phyloP scores from a whole-genome alignment of 92 coral and sea anemone genomes.

The Nematostella vectensis region DNA sequence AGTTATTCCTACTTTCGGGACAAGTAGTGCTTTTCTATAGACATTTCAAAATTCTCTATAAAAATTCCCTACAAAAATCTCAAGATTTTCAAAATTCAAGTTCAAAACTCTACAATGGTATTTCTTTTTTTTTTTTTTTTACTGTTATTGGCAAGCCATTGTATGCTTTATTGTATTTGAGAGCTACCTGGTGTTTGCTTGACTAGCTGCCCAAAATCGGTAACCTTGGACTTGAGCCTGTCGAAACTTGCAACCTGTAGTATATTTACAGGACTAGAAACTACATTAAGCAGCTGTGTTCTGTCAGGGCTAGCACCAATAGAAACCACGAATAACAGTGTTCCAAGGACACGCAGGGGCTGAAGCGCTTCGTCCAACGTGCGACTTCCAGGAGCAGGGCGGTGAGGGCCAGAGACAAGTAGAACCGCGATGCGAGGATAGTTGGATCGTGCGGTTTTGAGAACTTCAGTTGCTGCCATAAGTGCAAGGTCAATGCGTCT shows the following conservation, averaged over 20 bases:
- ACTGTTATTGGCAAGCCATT: too few species aligned
- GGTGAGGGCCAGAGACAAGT: conserved; percentile 54
- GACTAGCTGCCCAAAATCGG: conserved; percentile 5
- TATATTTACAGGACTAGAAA: conserved; percentile 40
- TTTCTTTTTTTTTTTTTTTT: too few species aligned
- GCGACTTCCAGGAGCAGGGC: conserved; percentile 15
- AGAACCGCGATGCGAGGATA: conserved; percentile 59
- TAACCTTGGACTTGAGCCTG: conserved; percentile 18
- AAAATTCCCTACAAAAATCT: too few species aligned
- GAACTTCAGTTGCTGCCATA: conserved; percentile 33
- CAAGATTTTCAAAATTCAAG: too few species aligned
- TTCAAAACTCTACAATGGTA: too few species aligned
- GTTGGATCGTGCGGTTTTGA: conserved; percentile 31
- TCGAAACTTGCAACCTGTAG: conserved; percentile 34
- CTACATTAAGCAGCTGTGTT: conserved; percentile 39
- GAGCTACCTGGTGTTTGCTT: too few species aligned
- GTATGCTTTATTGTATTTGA: too few species aligned
- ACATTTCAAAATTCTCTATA: too few species aligned
- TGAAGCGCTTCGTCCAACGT: conserved; percentile 39
- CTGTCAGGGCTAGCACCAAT: conserved; percentile 44
- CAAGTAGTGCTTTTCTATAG: too few species aligned
- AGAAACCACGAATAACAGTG: conserved; percentile 49
- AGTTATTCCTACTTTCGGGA: too few species aligned
- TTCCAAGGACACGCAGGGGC: conserved; percentile 46
- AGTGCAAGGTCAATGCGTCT: conserved; percentile 61